Evolutionary conservation across 1,140 invertebrate genomes (phyloP).

Genomic region (Eriocheir sinensis): DNA sequence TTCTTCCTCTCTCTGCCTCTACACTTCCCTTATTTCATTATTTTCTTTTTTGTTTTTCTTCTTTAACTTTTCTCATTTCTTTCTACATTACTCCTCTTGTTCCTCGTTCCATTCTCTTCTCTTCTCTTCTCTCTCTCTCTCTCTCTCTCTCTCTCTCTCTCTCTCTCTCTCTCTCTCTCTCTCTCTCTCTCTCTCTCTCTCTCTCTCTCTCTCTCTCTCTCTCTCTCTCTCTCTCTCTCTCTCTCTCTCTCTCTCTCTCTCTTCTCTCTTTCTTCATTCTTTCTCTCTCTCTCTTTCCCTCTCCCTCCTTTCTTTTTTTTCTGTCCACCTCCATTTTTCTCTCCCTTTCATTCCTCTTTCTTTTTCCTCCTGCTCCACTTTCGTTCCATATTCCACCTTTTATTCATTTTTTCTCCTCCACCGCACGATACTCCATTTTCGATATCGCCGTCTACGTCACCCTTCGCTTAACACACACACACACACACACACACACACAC

Average conservation of each 20-base stretch:
- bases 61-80: not conserved
- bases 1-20: not conserved
- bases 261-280: not conserved
- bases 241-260: not conserved
- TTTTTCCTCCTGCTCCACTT: not conserved
- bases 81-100: not conserved
- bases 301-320: not conserved
- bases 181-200: constrained; percentile 33
- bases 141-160: not conserved
- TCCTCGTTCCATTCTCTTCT: not conserved
- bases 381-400: too few species aligned
- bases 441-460: not conserved
- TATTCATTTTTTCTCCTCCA: not conserved
- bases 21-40: not conserved
- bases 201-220: constrained; percentile 40
- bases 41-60: too few species aligned
- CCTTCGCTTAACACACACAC: not conserved
- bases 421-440: not conserved
- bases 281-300: not conserved
- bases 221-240: not conserved
- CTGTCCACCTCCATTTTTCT: not conserved
- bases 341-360: not conserved
- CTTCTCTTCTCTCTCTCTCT: not conserved
- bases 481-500: constrained; percentile 17
- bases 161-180: not conserved